phyloP scores from a whole-genome alignment of 2,888 invertebrate genomes.

The Drosophila mettleri region DNA sequence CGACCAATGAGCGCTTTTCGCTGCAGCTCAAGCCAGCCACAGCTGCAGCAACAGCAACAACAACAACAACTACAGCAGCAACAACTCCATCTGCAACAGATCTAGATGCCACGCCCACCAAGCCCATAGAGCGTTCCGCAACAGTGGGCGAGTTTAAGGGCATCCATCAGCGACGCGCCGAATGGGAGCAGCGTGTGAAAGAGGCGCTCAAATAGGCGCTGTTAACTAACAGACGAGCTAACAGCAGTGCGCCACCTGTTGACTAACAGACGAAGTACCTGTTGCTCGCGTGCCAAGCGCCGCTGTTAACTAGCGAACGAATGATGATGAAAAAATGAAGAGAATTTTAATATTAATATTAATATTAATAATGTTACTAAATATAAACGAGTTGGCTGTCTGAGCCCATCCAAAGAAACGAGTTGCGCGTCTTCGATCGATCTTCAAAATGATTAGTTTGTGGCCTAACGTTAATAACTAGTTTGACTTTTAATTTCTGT shows the following conservation, averaged over 20 bases:
- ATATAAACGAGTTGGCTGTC: conserved; percentile 19
- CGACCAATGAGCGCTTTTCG: conserved; percentile 57
- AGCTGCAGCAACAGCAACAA: conserved; percentile 14
- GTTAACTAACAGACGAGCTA: conserved; percentile 5
- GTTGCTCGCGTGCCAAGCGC: conserved; percentile 11
- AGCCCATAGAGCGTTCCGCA: conserved; percentile 82
- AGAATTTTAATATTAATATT: conserved; percentile 10
- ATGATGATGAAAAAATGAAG: conserved; percentile 14
- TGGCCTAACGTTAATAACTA: conserved; percentile 25
- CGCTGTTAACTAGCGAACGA: conserved; percentile 62
- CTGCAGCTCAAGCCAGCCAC: conserved; percentile 57
- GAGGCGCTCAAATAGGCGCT: conserved; percentile 85
- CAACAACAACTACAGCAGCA: conserved; percentile 36
- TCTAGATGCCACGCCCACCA: conserved; percentile 47
- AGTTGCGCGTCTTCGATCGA: conserved; percentile 54
- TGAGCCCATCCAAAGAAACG: conserved; percentile 64
- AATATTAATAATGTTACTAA: not conserved
- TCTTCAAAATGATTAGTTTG: conserved; percentile 62
- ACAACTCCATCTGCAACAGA: conserved; percentile 47
- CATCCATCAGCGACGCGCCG: conserved; percentile 90
- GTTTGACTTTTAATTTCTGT: conserved; percentile 46
- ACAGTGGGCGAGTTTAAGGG: conserved; percentile 87
- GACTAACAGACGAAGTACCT: conserved; percentile 2
- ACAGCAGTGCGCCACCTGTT: not conserved
- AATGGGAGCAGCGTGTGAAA: conserved; percentile 92